Evolutionary conservation across 2,888 invertebrate species (phyloP).

Genomic region (Nomada ruficornis): DNA sequence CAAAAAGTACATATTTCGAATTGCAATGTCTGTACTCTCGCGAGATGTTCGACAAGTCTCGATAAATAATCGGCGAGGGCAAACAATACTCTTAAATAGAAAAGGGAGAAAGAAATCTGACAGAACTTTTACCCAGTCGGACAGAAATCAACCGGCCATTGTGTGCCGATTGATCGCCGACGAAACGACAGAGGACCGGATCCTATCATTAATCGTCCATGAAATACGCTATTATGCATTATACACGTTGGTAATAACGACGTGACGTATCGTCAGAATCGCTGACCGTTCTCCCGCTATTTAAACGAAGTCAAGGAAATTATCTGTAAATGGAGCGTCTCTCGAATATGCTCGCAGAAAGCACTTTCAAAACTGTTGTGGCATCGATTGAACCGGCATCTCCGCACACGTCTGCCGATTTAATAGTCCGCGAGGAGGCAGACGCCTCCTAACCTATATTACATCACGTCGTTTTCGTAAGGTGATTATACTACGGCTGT

Average conservation of each 20-base stretch:
- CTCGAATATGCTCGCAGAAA: slow-evolving; percentile 23
- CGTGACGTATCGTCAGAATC: not conserved
- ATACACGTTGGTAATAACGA: too few relatives aligned
- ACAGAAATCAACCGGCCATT: not conserved
- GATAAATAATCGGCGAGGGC: too few relatives aligned
- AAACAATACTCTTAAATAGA: too few relatives aligned
- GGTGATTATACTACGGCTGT: not conserved
- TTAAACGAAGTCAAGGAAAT: slow-evolving; percentile 57
- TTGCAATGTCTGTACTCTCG: too few relatives aligned
- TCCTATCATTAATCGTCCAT: not conserved
- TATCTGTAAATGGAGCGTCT: slow-evolving; percentile 44
- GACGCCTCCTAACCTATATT: slow-evolving; percentile 37
- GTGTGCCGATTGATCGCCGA: not conserved
- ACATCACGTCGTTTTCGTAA: slow-evolving; percentile 48
- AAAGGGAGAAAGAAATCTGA: too few relatives aligned
- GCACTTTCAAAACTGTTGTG: slow-evolving; percentile 45
- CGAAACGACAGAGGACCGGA: not conserved
- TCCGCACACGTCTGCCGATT: slow-evolving; percentile 20
- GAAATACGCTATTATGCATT: too few relatives aligned
- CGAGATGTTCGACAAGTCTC: too few relatives aligned
- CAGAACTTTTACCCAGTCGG: not conserved
- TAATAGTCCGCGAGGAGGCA: slow-evolving; percentile 4
- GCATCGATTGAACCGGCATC: slow-evolving; percentile 45
- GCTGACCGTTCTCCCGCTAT: slow-evolving; percentile 33
- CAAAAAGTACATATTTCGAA: too few relatives aligned